These are phyloP conservation scores for Chymomyza amoena DNA, from an alignment of 2,888 invertebrate genomes.

Conservation along the genomic window DNA sequence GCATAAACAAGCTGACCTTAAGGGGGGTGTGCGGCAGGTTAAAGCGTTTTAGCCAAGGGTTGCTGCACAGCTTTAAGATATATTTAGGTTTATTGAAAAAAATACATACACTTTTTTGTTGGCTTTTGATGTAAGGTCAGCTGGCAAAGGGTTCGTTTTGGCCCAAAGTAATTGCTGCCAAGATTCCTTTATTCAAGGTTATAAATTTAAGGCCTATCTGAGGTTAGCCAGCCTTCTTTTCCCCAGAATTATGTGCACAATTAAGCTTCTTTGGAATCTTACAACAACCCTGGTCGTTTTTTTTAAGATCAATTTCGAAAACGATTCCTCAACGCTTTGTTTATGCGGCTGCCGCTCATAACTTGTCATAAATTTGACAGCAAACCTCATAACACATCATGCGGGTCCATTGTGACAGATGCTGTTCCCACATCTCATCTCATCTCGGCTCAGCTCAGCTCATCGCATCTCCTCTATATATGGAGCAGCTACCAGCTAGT, in stretches of 20 bases:
- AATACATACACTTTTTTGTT: constrained; percentile 10
- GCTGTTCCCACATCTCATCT: constrained; percentile 4
- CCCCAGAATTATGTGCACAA: constrained; percentile 32
- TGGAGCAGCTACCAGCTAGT: background rate
- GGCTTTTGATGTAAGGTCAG: constrained; percentile 38
- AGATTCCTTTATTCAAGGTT: background rate
- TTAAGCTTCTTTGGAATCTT: constrained; percentile 30
- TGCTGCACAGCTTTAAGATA: constrained; percentile 49
- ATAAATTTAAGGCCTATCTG: too few species aligned
- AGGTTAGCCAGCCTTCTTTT: background rate
- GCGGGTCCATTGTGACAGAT: constrained; percentile 52
- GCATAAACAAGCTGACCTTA: constrained; percentile 68
- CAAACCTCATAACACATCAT: constrained; percentile 27
- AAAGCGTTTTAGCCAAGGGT: background rate
- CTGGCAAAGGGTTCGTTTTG: background rate
- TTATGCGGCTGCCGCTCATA: constrained; percentile 62
- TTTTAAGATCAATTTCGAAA: background rate
- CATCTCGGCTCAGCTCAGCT: background rate
- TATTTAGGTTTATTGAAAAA: constrained; percentile 36
- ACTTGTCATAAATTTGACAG: constrained; percentile 74
- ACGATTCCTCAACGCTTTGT: constrained; percentile 42
- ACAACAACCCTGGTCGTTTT: background rate
- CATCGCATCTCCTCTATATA: background rate
- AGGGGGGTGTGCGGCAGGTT: constrained; percentile 11
- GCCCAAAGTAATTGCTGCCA: background rate